A percentile compares a stretch with the other conserved stretches of the same genome.
Conservation (phyloP, 2,113 vertebrate species). For the Silurus asotus region DNA sequence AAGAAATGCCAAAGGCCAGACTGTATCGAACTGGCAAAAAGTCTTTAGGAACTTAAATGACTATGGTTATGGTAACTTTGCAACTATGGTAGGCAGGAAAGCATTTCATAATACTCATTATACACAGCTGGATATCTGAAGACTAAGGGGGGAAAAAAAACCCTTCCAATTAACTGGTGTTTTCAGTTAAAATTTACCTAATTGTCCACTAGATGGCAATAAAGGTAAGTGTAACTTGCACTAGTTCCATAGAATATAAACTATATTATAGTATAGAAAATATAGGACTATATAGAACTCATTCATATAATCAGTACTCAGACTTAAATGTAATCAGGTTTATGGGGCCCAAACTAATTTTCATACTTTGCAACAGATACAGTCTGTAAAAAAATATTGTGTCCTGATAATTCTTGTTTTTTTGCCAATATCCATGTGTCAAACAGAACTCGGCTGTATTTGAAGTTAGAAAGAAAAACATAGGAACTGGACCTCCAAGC, state of each 20-base stretch:
- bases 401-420: conserved; percentile 18
- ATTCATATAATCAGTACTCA: conserved; percentile 31
- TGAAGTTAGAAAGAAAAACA: conserved; percentile 45
- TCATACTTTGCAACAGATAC: conserved; percentile 41
- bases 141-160: neutral
- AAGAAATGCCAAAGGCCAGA: neutral
- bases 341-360: conserved; percentile 26
- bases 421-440: conserved; percentile 20
- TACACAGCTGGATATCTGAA: neutral
- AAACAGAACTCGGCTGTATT: conserved; percentile 33
- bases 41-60: neutral
- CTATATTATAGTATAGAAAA: no score
- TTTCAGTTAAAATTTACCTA: neutral
- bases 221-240: conserved; percentile 7
- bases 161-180: neutral
- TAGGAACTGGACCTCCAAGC: conserved; percentile 36
- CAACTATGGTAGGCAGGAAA: neutral
- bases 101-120: neutral
- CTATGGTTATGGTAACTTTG: neutral
- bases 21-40: neutral
- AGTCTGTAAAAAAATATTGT: conserved; percentile 42
- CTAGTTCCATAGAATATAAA: neutral
- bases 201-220: conserved; percentile 49
- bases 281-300: neutral
- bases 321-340: neutral